A percentile compares a stretch with the other conserved stretches of the same genome.
Conservation (phyloP, 1,140 invertebrate species). For the Penaeus indicus region DNA sequence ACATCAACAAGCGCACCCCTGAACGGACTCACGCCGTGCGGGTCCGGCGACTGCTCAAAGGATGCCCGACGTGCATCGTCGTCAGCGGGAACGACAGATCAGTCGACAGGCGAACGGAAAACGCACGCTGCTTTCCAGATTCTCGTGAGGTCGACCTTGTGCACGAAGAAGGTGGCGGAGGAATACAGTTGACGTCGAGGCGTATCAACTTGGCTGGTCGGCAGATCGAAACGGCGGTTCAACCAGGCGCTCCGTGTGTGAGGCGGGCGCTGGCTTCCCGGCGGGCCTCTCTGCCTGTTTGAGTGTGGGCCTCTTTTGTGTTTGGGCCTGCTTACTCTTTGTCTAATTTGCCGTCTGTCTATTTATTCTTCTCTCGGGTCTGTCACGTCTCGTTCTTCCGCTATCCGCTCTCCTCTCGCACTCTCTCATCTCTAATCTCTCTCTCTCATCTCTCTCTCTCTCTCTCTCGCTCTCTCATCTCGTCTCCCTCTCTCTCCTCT, state of each 20-base stretch:
- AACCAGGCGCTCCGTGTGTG: slow-evolving; percentile 91
- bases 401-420: too few relatives aligned
- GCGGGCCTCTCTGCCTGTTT: too few relatives aligned
- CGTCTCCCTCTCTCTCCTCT: slow-evolving; percentile 28
- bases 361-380: too few relatives aligned
- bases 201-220: slow-evolving; percentile 99
- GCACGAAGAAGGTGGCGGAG: slow-evolving; percentile 95
- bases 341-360: too few relatives aligned
- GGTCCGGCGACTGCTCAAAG: slow-evolving; percentile 85
- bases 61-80: slow-evolving; percentile 87
- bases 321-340: too few relatives aligned
- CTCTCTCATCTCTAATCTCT: too few relatives aligned
- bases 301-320: too few relatives aligned
- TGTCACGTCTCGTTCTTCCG: too few relatives aligned
- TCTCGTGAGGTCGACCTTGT: slow-evolving; percentile 93
- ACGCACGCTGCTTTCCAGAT: slow-evolving; percentile 98
- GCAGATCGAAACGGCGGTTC: slow-evolving; percentile 98
- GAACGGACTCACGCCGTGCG: slow-evolving; percentile 90
- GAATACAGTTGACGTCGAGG: slow-evolving; percentile 94
- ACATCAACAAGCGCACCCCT: slow-evolving; percentile 94
- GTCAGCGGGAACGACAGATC: slow-evolving; percentile 95
- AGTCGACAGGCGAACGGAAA: slow-evolving; percentile 98
- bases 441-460: neutral
- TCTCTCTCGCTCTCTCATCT: slow-evolving; percentile 29
- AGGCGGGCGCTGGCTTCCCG: neutral